Evolutionary conservation across 2,797 vertebrate genomes (phyloP), one percentile per base, ranked within the genome.

Genomic region (Smutsia temminckii): DNA sequence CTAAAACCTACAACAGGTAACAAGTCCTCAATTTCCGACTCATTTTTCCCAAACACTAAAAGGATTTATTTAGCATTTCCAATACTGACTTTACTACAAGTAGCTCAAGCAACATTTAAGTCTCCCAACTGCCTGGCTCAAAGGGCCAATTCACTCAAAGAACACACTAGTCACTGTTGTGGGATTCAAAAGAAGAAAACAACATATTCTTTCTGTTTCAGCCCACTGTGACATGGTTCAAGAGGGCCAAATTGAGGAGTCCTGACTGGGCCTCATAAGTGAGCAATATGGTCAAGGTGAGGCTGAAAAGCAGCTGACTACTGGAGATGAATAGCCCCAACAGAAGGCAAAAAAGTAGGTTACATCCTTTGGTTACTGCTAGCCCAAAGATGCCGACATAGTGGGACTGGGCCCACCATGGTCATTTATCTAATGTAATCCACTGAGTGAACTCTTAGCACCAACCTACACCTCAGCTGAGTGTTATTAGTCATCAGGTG

Each of bases 401-500:
- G 49, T 88, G 25, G 91, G 88, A 83, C 8, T 83, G 74, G 27
- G 46, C 17, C 88, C 55, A 74, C 66, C 64, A 46, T 72, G 37
- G 93, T 64, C 93, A 94, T 93, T 94, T 96, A 96, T 80, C 92
- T 95, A 81, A 85, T 49, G 83, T 66, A 90, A 97, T 46, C 64
- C 92, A 92, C 37, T 40, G 61, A 95, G 63, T 91, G 79, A 96
- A 96, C 90, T 92, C 91, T 91, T 84, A 91, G 85, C 80, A 89
- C 85, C 75, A 78, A 91, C 68, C 81, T 87, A 85, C 81, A 92
- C 74, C 90, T 97, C 79, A 96, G 83, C 86, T 79, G 55, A 92
- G 86, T 63, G 46, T 49, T 87, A 74, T 95, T 46, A 95, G 92
- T 94, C 96, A 97, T 42, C 40, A 95, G 59, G 66, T 68, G 29